Evolutionary conservation across 1,140 invertebrate species (phyloP), one percentile per base, ranked within the genome.

Genomic region (Pseudachorutes palmiensis): DNA sequence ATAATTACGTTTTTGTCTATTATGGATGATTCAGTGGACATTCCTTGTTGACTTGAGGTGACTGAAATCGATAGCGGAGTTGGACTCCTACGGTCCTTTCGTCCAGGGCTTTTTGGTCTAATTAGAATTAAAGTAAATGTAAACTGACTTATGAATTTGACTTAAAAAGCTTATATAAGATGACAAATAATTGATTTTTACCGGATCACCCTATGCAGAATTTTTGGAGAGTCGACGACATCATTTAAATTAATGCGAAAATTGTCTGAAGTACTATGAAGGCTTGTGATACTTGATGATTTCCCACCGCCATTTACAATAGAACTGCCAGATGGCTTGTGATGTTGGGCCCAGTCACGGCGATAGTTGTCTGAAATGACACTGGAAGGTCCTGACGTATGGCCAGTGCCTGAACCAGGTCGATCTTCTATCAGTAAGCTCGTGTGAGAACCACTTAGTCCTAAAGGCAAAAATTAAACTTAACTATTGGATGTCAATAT

Each of bases 281-380:
- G 51, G 51, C 51, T 55, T 24, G 51, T 55, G 51, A 12, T 55
- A 26, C 51, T 55, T 5, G 51, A 12, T 26, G 51, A 12, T 55
- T 24, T 55, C 24, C 51, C 51, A 55, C 14, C 51, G 36, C 19
- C 19, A 55, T 55, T 14, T 5, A 12, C 14, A 24, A 14, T 55
- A 5, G 24, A 19, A 19, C 12, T 55, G 12, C 51, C 24, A 5
- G 51, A 24, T 55, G 51, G 24, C 24, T 55, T 55, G 36, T 45
- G 51, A 5, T 69, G 67, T 72, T 82, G 81, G 51, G 81, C 81
- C 76, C 82, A 83, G 74, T 83, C 80, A 76, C 78, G 77, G 62
- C 81, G 76, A 70, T 80, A 79, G 65, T 79, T 79, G 60, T 78
- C 77, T 74, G 70, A 67, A 61, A 68, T 71, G 31, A 71, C 64